Conservation (phyloP, 2,888 invertebrate species). For the Octonoba sinensis region DNA sequence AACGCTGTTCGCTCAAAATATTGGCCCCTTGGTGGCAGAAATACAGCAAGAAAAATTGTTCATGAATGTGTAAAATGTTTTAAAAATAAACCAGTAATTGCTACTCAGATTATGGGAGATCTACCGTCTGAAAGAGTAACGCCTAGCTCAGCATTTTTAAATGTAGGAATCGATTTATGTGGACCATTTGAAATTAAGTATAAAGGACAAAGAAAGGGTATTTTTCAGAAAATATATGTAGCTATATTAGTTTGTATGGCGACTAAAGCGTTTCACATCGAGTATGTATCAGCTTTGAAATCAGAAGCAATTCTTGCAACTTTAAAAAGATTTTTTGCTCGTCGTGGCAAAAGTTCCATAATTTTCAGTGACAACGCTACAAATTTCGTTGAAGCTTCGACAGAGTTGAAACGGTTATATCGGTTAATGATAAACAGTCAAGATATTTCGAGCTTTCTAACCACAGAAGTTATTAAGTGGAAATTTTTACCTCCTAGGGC, state of each 20-base stretch:
- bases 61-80: constrained; percentile 16
- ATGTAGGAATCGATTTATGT: too few species aligned
- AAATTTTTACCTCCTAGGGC: neutral
- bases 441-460: too few species aligned
- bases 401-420: neutral
- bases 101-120: constrained; percentile 21
- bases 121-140: constrained; percentile 6
- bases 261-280: constrained; percentile 56
- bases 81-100: neutral
- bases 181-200: too few species aligned
- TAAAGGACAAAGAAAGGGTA: too few species aligned
- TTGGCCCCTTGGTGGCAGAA: constrained; percentile 15
- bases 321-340: constrained; percentile 60
- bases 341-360: neutral
- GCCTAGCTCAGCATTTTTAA: neutral
- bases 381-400: neutral
- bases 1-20: neutral
- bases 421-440: too few species aligned
- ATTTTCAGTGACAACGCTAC: constrained; percentile 1
- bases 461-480: too few species aligned
- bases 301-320: constrained; percentile 62
- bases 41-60: neutral
- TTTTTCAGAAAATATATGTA: too few species aligned
- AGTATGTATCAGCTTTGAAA: constrained; percentile 59
- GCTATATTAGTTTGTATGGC: too few species aligned